Evolutionary conservation across 2,888 invertebrate species (phyloP).

Genomic region (Cantharis lateralis): DNA sequence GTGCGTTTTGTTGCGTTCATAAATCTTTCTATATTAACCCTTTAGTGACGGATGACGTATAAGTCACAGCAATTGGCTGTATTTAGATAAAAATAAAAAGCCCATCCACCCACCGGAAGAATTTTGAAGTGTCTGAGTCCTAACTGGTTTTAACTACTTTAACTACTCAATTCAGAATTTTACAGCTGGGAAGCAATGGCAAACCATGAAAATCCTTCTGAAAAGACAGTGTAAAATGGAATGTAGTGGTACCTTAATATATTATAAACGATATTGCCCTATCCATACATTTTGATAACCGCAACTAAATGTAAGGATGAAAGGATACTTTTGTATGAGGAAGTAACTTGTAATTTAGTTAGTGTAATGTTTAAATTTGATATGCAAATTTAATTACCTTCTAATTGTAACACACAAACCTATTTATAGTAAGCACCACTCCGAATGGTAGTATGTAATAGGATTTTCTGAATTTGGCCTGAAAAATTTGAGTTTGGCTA

Average conservation of each 20-base stretch:
- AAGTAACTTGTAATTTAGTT: not conserved
- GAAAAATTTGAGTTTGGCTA: not conserved
- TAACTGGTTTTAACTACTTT: too few species aligned
- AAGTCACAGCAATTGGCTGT: too few species aligned
- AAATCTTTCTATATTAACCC: too few species aligned
- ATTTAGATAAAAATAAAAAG: too few species aligned
- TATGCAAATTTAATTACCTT: not conserved
- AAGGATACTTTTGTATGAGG: not conserved
- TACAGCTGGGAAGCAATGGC: too few species aligned
- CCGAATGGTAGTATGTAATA: not conserved
- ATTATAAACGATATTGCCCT: too few species aligned
- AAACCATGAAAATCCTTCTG: too few species aligned
- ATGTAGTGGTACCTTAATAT: not conserved
- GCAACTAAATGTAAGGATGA: not conserved
- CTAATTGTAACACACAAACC: not conserved
- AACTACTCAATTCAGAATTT: too few species aligned
- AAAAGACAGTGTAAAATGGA: not conserved
- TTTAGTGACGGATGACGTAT: too few species aligned
- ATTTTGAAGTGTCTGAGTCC: too few species aligned
- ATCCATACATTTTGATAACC: not conserved
- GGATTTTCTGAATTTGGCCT: not conserved
- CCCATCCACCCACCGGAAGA: too few species aligned
- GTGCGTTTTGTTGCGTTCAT: too few species aligned
- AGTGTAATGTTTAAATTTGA: not conserved
- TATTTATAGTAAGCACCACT: not conserved